These are phyloP conservation scores for Sepiola atlantica DNA, from an alignment of 2,888 invertebrate genomes.

Conservation along the genomic window DNA sequence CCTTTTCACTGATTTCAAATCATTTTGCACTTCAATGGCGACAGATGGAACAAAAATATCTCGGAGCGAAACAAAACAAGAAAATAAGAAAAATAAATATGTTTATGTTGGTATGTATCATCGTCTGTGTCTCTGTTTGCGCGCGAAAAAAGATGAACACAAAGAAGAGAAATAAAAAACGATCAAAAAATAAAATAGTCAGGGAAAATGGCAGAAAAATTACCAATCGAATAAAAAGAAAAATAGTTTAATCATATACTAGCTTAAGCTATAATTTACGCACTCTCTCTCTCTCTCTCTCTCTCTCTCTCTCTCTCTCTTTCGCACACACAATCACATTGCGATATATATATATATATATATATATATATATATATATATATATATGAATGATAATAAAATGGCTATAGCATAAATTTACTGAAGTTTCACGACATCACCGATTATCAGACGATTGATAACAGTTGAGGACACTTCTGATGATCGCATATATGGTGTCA, in stretches of 20 bases:
- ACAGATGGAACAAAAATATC: slow-evolving; percentile 32
- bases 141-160: neutral
- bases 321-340: too few relatives aligned
- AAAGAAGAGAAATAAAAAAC: neutral
- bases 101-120: neutral
- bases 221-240: neutral
- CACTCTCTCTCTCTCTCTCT: too few relatives aligned
- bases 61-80: neutral
- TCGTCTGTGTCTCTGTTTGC: neutral
- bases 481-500: too few relatives aligned
- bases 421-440: too few relatives aligned
- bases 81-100: neutral
- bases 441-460: too few relatives aligned
- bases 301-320: too few relatives aligned
- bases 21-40: slow-evolving; percentile 32
- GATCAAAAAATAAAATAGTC: neutral
- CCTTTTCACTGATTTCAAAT: slow-evolving; percentile 18
- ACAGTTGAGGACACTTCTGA: too few relatives aligned
- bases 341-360: neutral
- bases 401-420: too few relatives aligned
- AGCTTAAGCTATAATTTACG: too few relatives aligned
- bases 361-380: too few relatives aligned
- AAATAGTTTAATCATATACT: too few relatives aligned
- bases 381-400: too few relatives aligned
- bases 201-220: neutral